Percentiles rank a stretch among this genome's conserved stretches.
Conservation (phyloP, 2,888 invertebrate species). For the Ceraclea dissimilis region DNA sequence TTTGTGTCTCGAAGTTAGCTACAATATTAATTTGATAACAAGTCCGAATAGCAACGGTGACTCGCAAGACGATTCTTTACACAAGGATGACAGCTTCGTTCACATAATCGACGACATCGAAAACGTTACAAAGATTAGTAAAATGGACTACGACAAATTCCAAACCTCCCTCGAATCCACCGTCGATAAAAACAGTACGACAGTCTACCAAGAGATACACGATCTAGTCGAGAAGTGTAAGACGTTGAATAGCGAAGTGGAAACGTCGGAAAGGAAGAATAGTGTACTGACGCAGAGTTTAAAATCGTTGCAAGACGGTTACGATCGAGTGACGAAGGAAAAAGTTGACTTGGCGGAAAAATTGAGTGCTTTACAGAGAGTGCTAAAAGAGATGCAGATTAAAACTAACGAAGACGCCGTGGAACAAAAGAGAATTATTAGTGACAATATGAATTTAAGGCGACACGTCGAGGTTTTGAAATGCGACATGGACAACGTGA, state of each 20-base stretch:
- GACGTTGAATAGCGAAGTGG: background rate
- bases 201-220: conserved; percentile 8
- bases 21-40: background rate
- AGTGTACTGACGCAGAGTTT: background rate
- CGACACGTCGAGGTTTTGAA: conserved; percentile 29
- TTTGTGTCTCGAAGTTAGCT: background rate
- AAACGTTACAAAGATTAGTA: background rate
- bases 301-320: conserved; percentile 5
- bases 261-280: background rate
- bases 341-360: conserved; percentile 15
- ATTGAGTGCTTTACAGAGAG: conserved; percentile 15
- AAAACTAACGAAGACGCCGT: conserved; percentile 25
- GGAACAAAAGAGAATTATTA: conserved; percentile 30
- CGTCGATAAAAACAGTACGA: conserved; percentile 3
- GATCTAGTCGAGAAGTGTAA: conserved; percentile 11
- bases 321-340: conserved; percentile 6
- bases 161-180: background rate
- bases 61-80: background rate
- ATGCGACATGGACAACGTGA: conserved; percentile 12
- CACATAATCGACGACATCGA: background rate
- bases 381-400: conserved; percentile 17
- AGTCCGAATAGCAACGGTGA: background rate
- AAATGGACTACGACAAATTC: background rate
- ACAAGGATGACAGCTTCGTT: background rate
- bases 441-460: conserved; percentile 35